Evolutionary conservation across 1,140 invertebrate genomes (phyloP), one percentile per base, ranked within the genome.

Genomic region (Dolichoris vasculosae): DNA sequence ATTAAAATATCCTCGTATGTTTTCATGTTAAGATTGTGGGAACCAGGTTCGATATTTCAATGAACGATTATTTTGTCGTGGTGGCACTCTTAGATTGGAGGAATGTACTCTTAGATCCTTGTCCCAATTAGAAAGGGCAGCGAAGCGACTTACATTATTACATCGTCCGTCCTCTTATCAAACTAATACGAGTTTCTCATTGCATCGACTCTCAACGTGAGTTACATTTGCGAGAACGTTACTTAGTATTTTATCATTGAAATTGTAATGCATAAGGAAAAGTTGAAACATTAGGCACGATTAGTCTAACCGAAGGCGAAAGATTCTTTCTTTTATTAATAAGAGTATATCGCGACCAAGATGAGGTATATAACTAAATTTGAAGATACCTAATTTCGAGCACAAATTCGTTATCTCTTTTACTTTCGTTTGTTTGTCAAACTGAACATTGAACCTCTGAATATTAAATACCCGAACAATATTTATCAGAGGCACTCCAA

Each of bases 241-340:
- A 59, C 1, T 59, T 59, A 26, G 6, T 26, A 59, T 69, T 69
- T 69, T 69, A 69, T 9, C 32, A 43, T 73, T 26, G 71, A 86
- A 89, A 91, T 91, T 91, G 90, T 88, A 63, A 90, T 90, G 91
- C 92, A 92, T 90, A 92, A 92, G 91, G 92, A 92, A 91, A 92
- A 92, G 91, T 90, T 91, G 89, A 81, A 85, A 81, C 69, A 59
- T 63, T 35, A 51, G 32, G 4, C 8, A 69, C 17, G 38, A 6
- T 63, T 78, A 30, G 46, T n/a, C 23, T 63, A 17, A 20, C 48
- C 30, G 51, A 32, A 32, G 40, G 6, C 40, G n/a, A 30, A 51
- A 6, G 13, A 40, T 11, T 1, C 38, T 63, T 26, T 9, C n/a
- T n/a, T n/a, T n/a, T n/a, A 40, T 79, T 79, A 79, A 26, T 51